Evolutionary conservation across 2,113 vertebrate genomes (phyloP), one percentile per base, ranked within the genome.

Genomic region (Ictalurus punctatus): DNA sequence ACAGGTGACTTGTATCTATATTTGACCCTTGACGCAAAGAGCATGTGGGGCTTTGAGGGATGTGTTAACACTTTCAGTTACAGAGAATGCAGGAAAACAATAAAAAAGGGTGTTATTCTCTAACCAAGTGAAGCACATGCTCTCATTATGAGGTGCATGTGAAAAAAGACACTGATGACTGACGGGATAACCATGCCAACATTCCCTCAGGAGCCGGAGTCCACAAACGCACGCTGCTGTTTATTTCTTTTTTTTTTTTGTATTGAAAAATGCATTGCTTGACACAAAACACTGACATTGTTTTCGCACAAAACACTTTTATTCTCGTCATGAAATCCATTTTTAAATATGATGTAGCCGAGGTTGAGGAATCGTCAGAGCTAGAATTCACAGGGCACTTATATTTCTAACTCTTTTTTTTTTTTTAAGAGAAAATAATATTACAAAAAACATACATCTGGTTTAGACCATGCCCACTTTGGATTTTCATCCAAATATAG

Each of bases 11-110:
- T 34, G 21, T 59, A 56, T 40, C 65, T 37, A 84, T 48, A 71
- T 56, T 61, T 59, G 14, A 34, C 16, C 74, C 52, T 23, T 27
- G 71, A 88, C n/a, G 34, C 19, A 61, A 87, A 82, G 63, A 82
- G 86, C 86, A 81, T 84, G 37, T 54, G 52, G 52, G n/a, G 83
- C 65, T 90, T 85, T 2, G 30, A 56, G n/a, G 54, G 74, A 56
- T 21, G 34, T 90, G 40, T 56, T 83, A 71, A 88, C 76, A 79
- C 82, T 48, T 80, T 54, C 27, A 84, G 63, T 74, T 59, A 12
- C 44, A 59, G 6, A 9, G 23, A 78, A 78, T 25, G 40, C 54
- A 61, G n/a, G 30, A 85, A 54, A 87, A 74, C 16, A 79, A 30
- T 67, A 52, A 48, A 48, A 44, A 52, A 34, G 23, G 54, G 58